Evolutionary conservation across 2,888 invertebrate species (phyloP), one percentile per base, ranked within the genome.

Genomic region (Dilophus febrilis): DNA sequence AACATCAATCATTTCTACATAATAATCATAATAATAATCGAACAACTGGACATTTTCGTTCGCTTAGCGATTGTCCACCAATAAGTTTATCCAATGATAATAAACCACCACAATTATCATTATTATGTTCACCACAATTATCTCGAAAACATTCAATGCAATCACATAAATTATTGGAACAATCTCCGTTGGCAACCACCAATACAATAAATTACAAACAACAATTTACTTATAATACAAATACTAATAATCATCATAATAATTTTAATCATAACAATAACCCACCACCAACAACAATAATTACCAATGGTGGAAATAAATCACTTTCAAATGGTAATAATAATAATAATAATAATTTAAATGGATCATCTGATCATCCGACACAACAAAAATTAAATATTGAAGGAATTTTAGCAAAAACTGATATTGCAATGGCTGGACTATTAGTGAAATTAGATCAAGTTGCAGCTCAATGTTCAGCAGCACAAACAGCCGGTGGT

Each of bases 401-500:
- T 42, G 77, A 77, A 52, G 68, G 68, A 40, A 57, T 79, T 38
- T 56, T 79, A 45, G 68, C 69, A 44, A 78, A 77, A 58, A 77
- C 79, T 1, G 79, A 78, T 51, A 70, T 71, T 35, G 78, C 78
- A 2, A 76, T 78, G 58, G 71, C 73, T 1, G 77, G 76, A 4
- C 56, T 81, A 34, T 57, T 80, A 47, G 71, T 74, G 46, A 63
- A 77, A 46, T 56, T 81, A 47, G 79, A 81, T 50, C 77, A 75
- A 49, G 74, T 76, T 14, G 77, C 79, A 4, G 75, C 74, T 44
- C 74, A 74, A 47, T 81, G 81, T 51, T 71, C 72, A 7, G 74
- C 73, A 12, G 80, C 81, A 18, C 81, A 82, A 54, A 69, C 75
- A 1, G 79, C 78, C 35, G 82, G 82, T 1, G 81, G 82, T 2